Evolutionary conservation across 2,888 invertebrate species (phyloP), one percentile per base, ranked within the genome.

Genomic region (Drosophila acutilabella): DNA sequence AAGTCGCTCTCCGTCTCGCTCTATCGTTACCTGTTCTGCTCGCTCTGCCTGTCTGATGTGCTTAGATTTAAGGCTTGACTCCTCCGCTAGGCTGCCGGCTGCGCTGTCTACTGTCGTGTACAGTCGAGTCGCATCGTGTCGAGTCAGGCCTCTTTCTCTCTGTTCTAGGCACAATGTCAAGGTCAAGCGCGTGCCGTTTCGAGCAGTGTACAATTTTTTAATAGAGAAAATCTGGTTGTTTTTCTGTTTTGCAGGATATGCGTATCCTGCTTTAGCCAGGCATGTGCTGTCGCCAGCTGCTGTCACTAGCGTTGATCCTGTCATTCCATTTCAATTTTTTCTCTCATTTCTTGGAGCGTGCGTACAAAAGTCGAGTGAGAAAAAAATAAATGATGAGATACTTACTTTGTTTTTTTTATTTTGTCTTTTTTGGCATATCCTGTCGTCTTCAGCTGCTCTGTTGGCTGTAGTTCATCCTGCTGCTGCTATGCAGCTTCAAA

Each of bases 221-320:
- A 88, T 85, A 79, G 82, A 81, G 74, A 80, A 85, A 87, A 85
- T 85, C 82, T 87, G 59, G 68, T 64, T 75, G 70, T 84, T 23
- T 84, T 23, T 23, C 79, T 65, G 64, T 36, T 76, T 59, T 66
- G 79, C 86, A 84, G 84, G 83, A 84, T 84, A 77, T 86, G 86
- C 83, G 83, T 86, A 86, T 83, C 83, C 86, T 84, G 84, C 84
- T 79, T 86, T 74, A 77, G 79, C 51, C 30, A 66, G 76, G 68
- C 84, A 84, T 81, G 81, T 74, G 71, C 69, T 72, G 77, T 69
- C 77, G 59, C 73, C 70, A 58, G 74, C 83, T 73, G 86, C 78
- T 84, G 83, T 86, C 86, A 74, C 77, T 72, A 71, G 44, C 77
- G 41, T 61, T 81, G 83, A 81, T 84, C 80, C 80, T 83, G 86